A percentile compares a stretch with the other conserved stretches of the same genome.
These are phyloP conservation scores for Pogoniulus pusillus DNA, from an alignment of 2,797 vertebrate genomes.

Conservation along the genomic window DNA sequence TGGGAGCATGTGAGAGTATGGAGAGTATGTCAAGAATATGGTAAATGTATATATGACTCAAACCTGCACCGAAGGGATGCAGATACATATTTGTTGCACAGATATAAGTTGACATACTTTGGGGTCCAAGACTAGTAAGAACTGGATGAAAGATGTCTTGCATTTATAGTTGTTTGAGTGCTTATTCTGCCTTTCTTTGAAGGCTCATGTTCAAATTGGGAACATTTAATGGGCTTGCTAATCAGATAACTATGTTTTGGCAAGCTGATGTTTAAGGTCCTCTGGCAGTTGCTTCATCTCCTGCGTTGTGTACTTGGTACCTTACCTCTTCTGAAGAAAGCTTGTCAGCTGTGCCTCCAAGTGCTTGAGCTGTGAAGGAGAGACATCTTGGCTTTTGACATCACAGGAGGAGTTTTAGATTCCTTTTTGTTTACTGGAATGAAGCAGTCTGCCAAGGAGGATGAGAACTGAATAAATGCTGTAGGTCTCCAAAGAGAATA, in stretches of 20 bases:
- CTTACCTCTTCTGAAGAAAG: neutral
- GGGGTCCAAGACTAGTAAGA: neutral
- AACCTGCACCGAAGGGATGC: neutral
- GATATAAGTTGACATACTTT: neutral
- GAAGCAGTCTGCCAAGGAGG: neutral
- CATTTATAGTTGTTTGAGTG: neutral
- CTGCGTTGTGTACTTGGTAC: neutral
- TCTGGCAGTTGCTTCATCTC: neutral
- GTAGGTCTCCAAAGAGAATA: neutral
- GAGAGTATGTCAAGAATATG: neutral
- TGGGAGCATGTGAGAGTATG: neutral
- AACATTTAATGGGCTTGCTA: neutral
- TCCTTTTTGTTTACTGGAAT: neutral
- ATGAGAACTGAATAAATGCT: neutral
- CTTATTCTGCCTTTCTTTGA: neutral
- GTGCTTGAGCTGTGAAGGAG: neutral
- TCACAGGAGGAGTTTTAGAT: neutral
- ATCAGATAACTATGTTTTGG: neutral
- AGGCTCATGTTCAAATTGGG: neutral
- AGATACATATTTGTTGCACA: neutral
- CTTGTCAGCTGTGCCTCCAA: neutral
- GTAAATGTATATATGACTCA: neutral
- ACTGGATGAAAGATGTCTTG: neutral
- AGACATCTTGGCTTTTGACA: neutral
- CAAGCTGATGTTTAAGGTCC: neutral